Evolutionary conservation across 2,797 vertebrate genomes (phyloP), one percentile per base, ranked within the genome.

Genomic region (Taeniopygia guttata): DNA sequence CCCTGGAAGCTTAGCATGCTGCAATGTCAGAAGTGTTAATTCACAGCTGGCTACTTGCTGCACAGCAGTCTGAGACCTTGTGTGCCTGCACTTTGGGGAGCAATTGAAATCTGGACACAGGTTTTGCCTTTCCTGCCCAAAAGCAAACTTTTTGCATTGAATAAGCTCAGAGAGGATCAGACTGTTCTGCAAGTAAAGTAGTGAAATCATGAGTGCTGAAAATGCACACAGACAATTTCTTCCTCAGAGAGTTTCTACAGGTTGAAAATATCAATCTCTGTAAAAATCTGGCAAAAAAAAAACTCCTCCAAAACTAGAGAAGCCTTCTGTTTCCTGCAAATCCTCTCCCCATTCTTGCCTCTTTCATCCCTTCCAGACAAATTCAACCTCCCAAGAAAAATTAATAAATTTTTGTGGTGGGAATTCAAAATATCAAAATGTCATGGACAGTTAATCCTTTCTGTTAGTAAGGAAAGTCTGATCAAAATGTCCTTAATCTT

Each of bases 361-460:
- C 0, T 0, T 21, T 14, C 34, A 36, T 80, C 40, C 36, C 43
- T 90, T 45, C 29, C 40, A 59, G 82, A 80, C 25, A 84, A 94
- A 79, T 87, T 54, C 56, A 85, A 6, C 16, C 20, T 48, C 27
- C 15, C 30, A 22, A 21, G 52, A 84, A 88, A 79, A 40, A 21
- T n/a, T 40, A 75, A 88, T 91, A 60, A 8, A 77, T 63, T 60
- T 86, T 51, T 87, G 38, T 58, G 52, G 64, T 87, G 60, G 80
- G 46, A 87, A 84, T 94, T 95, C 30, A 68, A 64, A 96, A 30
- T n/a, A 63, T 67, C 34, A 78, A 59, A 67, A 81, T 84, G 42
- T 32, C 22, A 29, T 2, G 52, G 63, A 34, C 51, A 81, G 45
- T 42, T 91, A 73, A 82, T 82, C 20, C 16, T 88, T 82, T 73